These are phyloP conservation scores for Tuta absoluta DNA, from an alignment of 2,888 invertebrate genomes.

Conservation along the genomic window DNA sequence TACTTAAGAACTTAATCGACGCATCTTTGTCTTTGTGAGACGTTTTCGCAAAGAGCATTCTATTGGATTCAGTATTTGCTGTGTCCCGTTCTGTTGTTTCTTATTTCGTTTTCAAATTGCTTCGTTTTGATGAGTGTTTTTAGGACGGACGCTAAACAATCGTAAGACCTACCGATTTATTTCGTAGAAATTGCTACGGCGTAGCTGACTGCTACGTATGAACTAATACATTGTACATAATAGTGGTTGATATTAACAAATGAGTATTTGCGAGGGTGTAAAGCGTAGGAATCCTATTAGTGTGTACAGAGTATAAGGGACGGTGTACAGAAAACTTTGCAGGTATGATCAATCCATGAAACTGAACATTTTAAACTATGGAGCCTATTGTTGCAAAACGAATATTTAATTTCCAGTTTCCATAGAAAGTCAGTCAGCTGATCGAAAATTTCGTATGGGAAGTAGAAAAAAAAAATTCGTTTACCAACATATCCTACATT, in stretches of 20 bases:
- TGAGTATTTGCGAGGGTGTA: too few relatives aligned
- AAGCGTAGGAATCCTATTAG: too few relatives aligned
- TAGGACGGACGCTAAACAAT: constrained; percentile 13
- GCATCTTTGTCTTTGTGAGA: constrained; percentile 54
- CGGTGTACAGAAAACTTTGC: too few relatives aligned
- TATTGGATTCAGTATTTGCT: constrained; percentile 48
- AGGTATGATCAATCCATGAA: too few relatives aligned
- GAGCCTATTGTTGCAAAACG: too few relatives aligned
- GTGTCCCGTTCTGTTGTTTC: constrained; percentile 30
- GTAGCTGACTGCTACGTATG: not conserved
- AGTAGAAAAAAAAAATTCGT: too few relatives aligned
- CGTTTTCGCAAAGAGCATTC: constrained; percentile 52
- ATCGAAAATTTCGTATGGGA: too few relatives aligned
- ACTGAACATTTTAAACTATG: too few relatives aligned
- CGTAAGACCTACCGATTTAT: not conserved
- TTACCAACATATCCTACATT: too few relatives aligned
- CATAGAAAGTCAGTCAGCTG: too few relatives aligned
- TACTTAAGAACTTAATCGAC: constrained; percentile 64
- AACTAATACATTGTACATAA: not conserved
- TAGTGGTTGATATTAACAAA: not conserved
- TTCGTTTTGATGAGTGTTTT: constrained; percentile 15
- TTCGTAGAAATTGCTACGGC: constrained; percentile 2
- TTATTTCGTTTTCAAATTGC: constrained; percentile 29
- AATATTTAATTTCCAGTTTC: too few relatives aligned
- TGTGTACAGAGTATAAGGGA: too few relatives aligned